These are phyloP conservation scores for Helleia helle DNA, from an alignment of 2,888 invertebrate genomes.

Conservation along the genomic window DNA sequence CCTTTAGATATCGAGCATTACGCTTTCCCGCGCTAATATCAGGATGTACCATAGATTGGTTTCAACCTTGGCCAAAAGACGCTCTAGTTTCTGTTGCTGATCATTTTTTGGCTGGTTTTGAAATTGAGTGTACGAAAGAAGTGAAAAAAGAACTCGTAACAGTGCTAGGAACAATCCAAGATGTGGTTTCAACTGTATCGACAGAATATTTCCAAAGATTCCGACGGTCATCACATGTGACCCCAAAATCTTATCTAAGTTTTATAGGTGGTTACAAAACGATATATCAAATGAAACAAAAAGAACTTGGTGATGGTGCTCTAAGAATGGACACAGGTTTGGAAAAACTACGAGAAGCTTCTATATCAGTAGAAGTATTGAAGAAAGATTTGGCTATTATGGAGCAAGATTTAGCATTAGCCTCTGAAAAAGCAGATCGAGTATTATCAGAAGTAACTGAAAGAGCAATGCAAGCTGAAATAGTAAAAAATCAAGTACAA, in stretches of 20 bases:
- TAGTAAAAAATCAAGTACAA: constrained; percentile 95
- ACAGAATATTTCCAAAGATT: constrained; percentile 92
- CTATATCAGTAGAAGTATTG: constrained; percentile 91
- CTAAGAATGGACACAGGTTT: constrained; percentile 96
- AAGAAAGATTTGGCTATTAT: constrained; percentile 94
- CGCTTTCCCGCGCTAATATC: constrained; percentile 96
- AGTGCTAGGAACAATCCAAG: constrained; percentile 94
- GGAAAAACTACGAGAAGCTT: constrained; percentile 95
- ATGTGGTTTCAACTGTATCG: constrained; percentile 89
- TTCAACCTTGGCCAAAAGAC: constrained; percentile 97
- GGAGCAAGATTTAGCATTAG: constrained; percentile 94
- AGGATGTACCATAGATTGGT: constrained; percentile 99
- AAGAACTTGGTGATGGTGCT: constrained; percentile 92
- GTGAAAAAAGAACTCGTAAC: constrained; percentile 91
- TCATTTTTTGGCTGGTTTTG: constrained; percentile 91
- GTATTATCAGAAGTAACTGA: constrained; percentile 93
- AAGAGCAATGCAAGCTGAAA: constrained; percentile 95
- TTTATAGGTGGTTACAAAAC: constrained; percentile 96
- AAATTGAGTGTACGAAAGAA: constrained; percentile 88
- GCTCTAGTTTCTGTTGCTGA: constrained; percentile 93
- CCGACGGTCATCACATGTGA: constrained; percentile 95
- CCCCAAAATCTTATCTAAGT: constrained; percentile 96
- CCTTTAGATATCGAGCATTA: constrained; percentile 91
- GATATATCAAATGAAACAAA: constrained; percentile 91
- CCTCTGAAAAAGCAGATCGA: constrained; percentile 92